Percentiles rank a stretch among this genome's conserved stretches.
These are phyloP conservation scores for Nymphalis io DNA, from an alignment of 1,140 invertebrate genomes.

Conservation along the genomic window DNA sequence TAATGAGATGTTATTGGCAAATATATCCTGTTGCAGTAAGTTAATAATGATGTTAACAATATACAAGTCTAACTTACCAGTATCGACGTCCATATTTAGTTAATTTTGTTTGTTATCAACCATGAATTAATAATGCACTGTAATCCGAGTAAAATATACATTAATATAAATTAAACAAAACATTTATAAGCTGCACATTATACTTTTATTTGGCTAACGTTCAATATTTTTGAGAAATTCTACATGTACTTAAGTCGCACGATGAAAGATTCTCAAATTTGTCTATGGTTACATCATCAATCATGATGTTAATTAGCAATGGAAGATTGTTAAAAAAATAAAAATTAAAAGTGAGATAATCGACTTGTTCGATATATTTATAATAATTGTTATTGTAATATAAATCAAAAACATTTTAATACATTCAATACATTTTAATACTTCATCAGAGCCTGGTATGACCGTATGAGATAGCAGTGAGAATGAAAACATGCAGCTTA, in stretches of 20 bases:
- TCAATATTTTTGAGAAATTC: constrained; percentile 3
- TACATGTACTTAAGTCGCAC: background rate
- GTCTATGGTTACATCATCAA: no score
- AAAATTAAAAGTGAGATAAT: no score
- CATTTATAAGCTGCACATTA: background rate
- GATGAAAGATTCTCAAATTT: background rate
- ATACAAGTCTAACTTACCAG: constrained; percentile 42
- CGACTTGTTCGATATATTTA: no score
- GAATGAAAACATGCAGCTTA: no score
- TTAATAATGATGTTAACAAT: background rate
- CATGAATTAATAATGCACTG: background rate
- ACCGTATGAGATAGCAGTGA: no score
- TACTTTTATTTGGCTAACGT: background rate
- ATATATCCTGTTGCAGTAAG: background rate
- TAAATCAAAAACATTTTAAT: no score
- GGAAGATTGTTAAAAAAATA: no score
- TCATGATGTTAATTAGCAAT: no score
- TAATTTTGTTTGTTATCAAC: constrained; percentile 1
- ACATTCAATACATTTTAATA: no score
- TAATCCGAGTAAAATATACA: background rate
- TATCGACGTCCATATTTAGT: constrained; percentile 59
- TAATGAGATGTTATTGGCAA: no score
- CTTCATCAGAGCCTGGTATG: no score
- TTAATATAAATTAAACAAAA: background rate
- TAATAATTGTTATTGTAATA: no score